Percentiles rank a stretch among this genome's conserved stretches.
Evolutionary conservation across 2,797 vertebrate genomes (phyloP).

Genomic region (Cyprinodon diabolis): DNA sequence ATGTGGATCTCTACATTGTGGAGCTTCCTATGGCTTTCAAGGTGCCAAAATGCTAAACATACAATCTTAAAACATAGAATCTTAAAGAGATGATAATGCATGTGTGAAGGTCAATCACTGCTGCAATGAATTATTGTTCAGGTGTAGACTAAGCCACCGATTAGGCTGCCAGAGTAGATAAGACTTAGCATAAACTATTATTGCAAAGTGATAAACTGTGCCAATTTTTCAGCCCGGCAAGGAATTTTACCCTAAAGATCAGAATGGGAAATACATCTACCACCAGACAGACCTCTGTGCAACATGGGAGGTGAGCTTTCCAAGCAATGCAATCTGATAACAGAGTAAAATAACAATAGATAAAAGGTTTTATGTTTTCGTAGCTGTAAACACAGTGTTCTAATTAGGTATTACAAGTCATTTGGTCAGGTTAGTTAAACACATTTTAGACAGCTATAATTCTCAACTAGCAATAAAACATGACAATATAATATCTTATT

Average conservation of each 20-base stretch:
- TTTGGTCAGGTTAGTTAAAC: neutral
- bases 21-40: conserved; percentile 94
- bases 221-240: conserved; percentile 87
- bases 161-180: neutral
- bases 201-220: neutral
- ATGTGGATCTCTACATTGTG: conserved; percentile 93
- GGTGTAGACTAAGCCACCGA: neutral
- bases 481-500: neutral
- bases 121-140: neutral
- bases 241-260: conserved; percentile 84
- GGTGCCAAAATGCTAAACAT: conserved; percentile 68
- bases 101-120: neutral
- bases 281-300: conserved; percentile 88
- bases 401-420: neutral
- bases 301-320: conserved; percentile 91
- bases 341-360: neutral
- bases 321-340: neutral
- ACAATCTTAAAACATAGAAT: too few relatives aligned
- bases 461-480: neutral
- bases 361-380: neutral
- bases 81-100: neutral
- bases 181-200: neutral
- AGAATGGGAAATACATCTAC: conserved; percentile 86
- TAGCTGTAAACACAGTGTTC: neutral
- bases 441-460: neutral